These are phyloP conservation scores for Dermatemys mawii DNA, from an alignment of 2,113 vertebrate genomes.

Conservation along the genomic window DNA sequence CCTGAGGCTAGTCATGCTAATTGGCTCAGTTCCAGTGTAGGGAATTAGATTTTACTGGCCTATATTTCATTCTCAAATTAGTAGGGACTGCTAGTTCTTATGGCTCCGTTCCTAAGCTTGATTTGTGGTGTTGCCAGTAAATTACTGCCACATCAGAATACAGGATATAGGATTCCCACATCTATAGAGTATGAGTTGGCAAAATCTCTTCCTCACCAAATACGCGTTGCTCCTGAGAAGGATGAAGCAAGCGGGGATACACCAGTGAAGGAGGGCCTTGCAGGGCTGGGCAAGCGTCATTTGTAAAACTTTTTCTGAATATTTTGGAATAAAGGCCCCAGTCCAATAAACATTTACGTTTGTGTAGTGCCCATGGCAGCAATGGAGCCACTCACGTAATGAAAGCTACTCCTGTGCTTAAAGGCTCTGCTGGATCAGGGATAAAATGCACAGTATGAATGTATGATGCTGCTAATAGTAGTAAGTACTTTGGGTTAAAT, in stretches of 20 bases:
- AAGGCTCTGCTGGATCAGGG: neutral
- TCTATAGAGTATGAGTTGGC: constrained; percentile 22
- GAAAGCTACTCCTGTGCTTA: neutral
- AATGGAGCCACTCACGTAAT: neutral
- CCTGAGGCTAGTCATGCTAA: neutral
- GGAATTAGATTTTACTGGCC: constrained; percentile 48
- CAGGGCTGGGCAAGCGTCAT: neutral
- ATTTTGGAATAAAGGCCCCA: neutral
- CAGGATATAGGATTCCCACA: neutral
- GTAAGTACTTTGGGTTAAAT: neutral
- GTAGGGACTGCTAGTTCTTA: neutral
- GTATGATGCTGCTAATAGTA: constrained; percentile 50
- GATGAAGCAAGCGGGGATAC: neutral
- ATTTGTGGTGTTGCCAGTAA: neutral
- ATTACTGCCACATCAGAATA: neutral
- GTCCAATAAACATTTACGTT: constrained; percentile 9
- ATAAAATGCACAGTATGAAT: constrained; percentile 29
- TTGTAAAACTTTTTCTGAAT: constrained; percentile 24
- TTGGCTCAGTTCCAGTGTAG: constrained; percentile 40
- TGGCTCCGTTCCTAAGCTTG: neutral
- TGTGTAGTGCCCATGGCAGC: neutral
- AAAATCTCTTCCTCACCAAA: neutral
- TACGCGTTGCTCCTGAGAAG: neutral
- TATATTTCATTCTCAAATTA: neutral
- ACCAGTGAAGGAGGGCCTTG: neutral